Base-by-base conservation (phyloP, 2,888 invertebrate genomes). In the Pollenia griseotomentosa region DNA sequence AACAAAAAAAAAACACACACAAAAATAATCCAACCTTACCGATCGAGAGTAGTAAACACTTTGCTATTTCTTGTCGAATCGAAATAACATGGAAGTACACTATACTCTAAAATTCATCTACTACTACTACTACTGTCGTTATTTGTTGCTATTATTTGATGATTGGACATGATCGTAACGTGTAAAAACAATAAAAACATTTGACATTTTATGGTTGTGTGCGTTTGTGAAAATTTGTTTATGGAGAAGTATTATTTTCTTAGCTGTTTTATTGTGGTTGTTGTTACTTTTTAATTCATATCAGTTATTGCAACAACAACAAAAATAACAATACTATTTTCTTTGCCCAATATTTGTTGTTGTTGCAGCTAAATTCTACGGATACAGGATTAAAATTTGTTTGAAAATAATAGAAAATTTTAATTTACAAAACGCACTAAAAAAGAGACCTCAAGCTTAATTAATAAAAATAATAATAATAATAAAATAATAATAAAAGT, bases 41-140 rank as follows among this genome's bases (percentile, higher is more conserved):
- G 89, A 88, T 88, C 89, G 89, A 88, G 88, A 71, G 89, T 87
- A 86, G 82, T 88, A 88, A 89, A 85, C 88, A 89, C 87, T 89
- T 90, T 90, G 89, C 78, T 81, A 88, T 87, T 88, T 87, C 85
- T 89, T 88, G 75, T 83, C 81, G 74, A 86, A 87, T 42, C 73
- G 73, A 83, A 83, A 65, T 63, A 86, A 73, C 83, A 88, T 87
- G 84, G 85, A 87, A 82, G 87, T 82, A 70, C 23, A 53, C 42
- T 85, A 61, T 68, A 85, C 79, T 79, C 55, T 74, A 66, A 83
- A 77, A 83, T 81, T 57, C 63, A 65, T 71, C 63, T 44, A 77
- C 83, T 68, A 75, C 57, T 55, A 70, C 61, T 57, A 74, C 46
- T 80, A 79, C 57, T 65, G 57, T 33, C 11, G 57, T 48, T 74